Evolutionary conservation across 2,888 invertebrate species (phyloP), one percentile per base, ranked within the genome.

Genomic region (Pyrgus malvae): DNA sequence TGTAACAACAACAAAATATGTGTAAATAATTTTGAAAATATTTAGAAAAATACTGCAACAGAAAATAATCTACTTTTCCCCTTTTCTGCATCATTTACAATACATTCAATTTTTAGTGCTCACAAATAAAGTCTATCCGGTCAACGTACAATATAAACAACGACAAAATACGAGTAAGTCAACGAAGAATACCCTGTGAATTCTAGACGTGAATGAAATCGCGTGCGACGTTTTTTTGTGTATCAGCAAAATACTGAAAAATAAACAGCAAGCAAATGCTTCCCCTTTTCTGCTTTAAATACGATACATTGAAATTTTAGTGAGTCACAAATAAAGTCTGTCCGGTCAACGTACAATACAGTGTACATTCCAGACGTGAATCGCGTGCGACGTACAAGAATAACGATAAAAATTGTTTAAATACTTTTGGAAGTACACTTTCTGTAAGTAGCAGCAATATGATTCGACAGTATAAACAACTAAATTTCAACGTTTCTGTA

Each of bases 341-440:
- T 4, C 12, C 21, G 31, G 45, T 21, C 44, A 31, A 33, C 45
- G 33, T 21, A 70, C 72, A 72, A 74, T 74, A 79, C 70, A 66
- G 71, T 68, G 70, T 69, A 67, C 65, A 64, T 70, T 71, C 68
- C 67, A 69, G 66, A 72, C 69, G 63, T 66, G 55, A 54, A 56
- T 49, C 31, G 46, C 49, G 40, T 27, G 29, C 48, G 35, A 37
- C 48, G 7, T 16, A 40, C 21, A 3, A 12, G 31, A 46, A 27
- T 27, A 4, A 7, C n/a, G 9, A 44, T 7, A 44, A 35, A 35
- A 35, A 35, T 35, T 5, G 33, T 7, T 33, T n/a, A 11, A 11
- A 31, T 31, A 4, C 5, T 12, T n/a, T 11, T 12, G 9, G 3
- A 31, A 31, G 11, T n/a, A 31, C 11, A 12, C n/a, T 27, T n/a